Conservation (phyloP, 2,113 vertebrate genomes). For the Aramus guarauna region DNA sequence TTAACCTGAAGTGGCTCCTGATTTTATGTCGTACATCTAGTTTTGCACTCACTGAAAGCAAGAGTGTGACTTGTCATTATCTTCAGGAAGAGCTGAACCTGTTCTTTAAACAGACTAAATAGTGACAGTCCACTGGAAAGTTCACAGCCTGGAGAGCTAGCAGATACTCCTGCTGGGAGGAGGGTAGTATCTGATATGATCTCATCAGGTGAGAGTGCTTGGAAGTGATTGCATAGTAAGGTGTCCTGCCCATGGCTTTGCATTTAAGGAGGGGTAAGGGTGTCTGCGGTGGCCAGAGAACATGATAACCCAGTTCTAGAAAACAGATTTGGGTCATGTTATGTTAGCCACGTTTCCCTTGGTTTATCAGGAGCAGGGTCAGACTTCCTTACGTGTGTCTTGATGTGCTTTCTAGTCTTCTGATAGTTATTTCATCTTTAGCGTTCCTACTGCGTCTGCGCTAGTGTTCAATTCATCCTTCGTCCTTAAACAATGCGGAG, state of each 20-base stretch:
- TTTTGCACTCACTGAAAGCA: background rate
- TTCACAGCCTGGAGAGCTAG: background rate
- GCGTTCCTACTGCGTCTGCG: background rate
- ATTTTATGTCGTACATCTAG: background rate
- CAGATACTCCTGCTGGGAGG: background rate
- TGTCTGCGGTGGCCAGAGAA: background rate
- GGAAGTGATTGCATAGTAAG: background rate
- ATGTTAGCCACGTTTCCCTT: background rate
- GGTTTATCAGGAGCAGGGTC: background rate
- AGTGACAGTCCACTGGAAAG: background rate
- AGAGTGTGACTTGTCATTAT: background rate
- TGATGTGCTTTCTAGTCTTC: background rate
- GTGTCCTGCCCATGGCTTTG: background rate
- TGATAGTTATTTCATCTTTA: background rate
- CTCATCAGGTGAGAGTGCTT: background rate
- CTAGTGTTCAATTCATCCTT: background rate
- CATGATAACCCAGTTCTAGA: background rate
- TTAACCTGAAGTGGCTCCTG: background rate
- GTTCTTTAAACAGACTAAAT: background rate
- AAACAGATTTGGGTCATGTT: background rate
- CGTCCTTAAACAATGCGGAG: background rate
- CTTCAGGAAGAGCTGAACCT: background rate
- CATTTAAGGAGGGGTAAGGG: background rate
- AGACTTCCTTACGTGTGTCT: background rate
- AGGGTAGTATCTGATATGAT: background rate